Base-by-base conservation (phyloP, 2,113 vertebrate genomes). In the Panthera uncia region DNA sequence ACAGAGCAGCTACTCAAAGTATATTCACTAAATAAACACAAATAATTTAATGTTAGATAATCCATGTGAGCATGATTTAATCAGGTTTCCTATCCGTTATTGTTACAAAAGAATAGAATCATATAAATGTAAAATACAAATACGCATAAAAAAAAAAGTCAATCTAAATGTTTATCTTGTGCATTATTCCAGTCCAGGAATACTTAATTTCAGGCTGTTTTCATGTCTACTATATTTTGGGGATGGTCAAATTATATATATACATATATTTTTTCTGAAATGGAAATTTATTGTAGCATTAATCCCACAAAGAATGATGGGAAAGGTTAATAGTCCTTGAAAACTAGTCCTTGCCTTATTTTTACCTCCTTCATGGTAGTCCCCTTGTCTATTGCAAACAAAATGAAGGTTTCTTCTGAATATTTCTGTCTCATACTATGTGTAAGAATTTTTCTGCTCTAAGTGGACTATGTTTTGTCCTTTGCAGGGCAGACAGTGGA, bases 161-260 rank as follows among this genome's bases (percentile, higher is more conserved):
- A 85, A 9, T 55, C 31, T 89, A 83, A 45, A 79, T 92, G 93
- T 96, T 31, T 6, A 55, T 31, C 31, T 78, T 31, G 13, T 68
- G n/a, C 19, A 41, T 94, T 94, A 74, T 91, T 79, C 52, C 7
- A 66, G 48, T 55, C 27, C 12, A 87, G 9, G 27, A 48, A 78
- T 78, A 48, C 63, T 93, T 71, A 94, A 76, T 88, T 97, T 7
- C 18, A 82, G 57, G 19, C 25, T 82, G 7, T 82, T 90, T 95
- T 86, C 7, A 57, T 97, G 38, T 27, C 33, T 71, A 25, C 15
- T 78, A 12, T 65, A 33, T 95, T 92, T 27, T 88, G 31, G 11
- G 36, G 18, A 71, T 90, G 5, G 88, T 91, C n/a, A 79, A 81
- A 52, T 91, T 78, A 48, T 31, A 29, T 18, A 57, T 52, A 52